A percentile compares a stretch with the other conserved stretches of the same genome.
These are phyloP conservation scores for Hemitrygon akajei DNA, from an alignment of 2,797 vertebrate genomes.

Conservation along the genomic window DNA sequence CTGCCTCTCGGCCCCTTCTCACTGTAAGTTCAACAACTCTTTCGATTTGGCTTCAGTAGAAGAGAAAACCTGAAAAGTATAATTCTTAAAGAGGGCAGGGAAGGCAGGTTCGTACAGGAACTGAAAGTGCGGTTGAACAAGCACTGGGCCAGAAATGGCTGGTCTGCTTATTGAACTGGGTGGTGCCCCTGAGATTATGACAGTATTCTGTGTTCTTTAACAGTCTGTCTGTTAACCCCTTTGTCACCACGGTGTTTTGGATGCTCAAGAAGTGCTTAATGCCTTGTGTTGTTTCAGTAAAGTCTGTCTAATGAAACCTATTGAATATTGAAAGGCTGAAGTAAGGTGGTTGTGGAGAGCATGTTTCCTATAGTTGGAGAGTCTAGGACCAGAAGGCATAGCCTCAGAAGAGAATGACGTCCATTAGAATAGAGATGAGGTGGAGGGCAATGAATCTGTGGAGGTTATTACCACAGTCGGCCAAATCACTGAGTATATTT, in stretches of 20 bases:
- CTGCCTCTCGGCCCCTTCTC: background rate
- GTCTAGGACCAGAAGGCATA: too few relatives aligned
- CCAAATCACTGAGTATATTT: too few relatives aligned
- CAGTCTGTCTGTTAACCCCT: background rate
- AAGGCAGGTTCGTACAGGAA: constrained; percentile 4
- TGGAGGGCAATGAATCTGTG: too few relatives aligned
- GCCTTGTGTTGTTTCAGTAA: background rate
- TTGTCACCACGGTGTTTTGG: background rate
- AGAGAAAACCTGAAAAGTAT: background rate
- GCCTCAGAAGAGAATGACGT: background rate
- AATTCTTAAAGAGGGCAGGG: background rate
- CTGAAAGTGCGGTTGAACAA: background rate
- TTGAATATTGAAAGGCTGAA: background rate
- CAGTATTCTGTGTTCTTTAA: background rate
- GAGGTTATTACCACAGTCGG: too few relatives aligned
- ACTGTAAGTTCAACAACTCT: constrained; percentile 5
- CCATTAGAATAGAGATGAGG: background rate
- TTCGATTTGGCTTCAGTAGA: background rate
- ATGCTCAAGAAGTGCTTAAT: background rate
- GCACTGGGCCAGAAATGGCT: background rate
- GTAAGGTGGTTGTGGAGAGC: background rate
- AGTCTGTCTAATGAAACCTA: background rate
- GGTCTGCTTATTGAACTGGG: background rate
- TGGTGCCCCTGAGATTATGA: background rate
- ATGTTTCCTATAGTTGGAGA: too few relatives aligned